Evolutionary conservation across 2,888 invertebrate genomes (phyloP).

Genomic region (Dromius quadrimaculatus): DNA sequence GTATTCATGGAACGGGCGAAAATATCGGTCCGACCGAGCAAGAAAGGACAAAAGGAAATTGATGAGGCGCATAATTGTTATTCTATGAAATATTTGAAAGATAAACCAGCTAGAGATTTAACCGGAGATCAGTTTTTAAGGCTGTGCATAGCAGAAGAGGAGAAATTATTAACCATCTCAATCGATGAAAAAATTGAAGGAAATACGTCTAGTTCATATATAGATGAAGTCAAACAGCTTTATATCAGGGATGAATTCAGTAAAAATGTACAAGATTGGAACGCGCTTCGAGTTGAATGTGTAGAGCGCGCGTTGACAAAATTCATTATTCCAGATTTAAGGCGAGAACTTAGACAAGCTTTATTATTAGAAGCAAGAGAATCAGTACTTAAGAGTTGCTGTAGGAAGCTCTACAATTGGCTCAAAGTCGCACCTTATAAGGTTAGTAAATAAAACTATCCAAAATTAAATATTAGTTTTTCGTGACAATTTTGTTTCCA

Average conservation of each 20-base stretch:
- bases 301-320: constrained; percentile 89
- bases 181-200: constrained; percentile 84
- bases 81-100: constrained; percentile 89
- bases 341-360: constrained; percentile 84
- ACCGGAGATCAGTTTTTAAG: constrained; percentile 92
- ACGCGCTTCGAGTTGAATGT: constrained; percentile 86
- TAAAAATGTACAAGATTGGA: constrained; percentile 95
- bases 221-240: constrained; percentile 90
- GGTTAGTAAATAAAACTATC: no score
- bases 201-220: constrained; percentile 80
- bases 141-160: constrained; percentile 83
- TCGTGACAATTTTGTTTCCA: no score
- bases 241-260: constrained; percentile 95
- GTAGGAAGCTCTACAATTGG: constrained; percentile 90
- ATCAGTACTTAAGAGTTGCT: constrained; percentile 84
- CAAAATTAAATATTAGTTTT: constrained; percentile 59
- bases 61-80: constrained; percentile 94
- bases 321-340: constrained; percentile 90
- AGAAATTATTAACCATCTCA: constrained; percentile 80
- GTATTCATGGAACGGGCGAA: constrained; percentile 91
- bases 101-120: constrained; percentile 92
- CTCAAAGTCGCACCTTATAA: constrained; percentile 87
- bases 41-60: constrained; percentile 92
- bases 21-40: constrained; percentile 84
- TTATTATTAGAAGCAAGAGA: constrained; percentile 90